Evolutionary conservation across 2,797 vertebrate genomes (phyloP).

Genomic region (Gambusia yucatana): DNA sequence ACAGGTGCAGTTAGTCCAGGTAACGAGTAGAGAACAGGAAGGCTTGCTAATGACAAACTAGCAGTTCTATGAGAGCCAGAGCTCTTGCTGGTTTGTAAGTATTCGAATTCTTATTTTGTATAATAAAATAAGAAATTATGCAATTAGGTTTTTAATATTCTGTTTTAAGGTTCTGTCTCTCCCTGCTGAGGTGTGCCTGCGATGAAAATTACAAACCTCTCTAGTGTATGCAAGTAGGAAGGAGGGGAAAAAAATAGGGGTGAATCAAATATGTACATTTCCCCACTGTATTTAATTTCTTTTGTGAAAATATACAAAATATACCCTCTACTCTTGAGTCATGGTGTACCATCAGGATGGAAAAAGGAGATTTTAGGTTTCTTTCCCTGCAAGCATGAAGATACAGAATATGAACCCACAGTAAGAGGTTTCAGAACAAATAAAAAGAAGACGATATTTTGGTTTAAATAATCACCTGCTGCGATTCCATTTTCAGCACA

Average conservation of each 20-base stretch:
- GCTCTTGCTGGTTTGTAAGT: background rate
- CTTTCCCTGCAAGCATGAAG: background rate
- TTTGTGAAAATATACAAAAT: background rate
- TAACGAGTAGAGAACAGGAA: background rate
- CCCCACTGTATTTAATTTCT: background rate
- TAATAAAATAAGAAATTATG: background rate
- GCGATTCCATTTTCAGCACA: conserved; percentile 56
- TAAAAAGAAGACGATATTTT: conserved; percentile 1
- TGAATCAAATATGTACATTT: background rate
- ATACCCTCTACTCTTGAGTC: background rate
- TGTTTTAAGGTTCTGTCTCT: background rate
- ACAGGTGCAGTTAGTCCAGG: background rate
- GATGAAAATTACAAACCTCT: background rate
- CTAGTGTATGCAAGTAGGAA: background rate
- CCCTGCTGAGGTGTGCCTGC: background rate
- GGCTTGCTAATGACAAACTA: background rate
- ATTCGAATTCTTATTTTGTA: background rate
- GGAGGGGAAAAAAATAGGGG: no score
- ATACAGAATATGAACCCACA: background rate
- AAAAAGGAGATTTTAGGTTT: background rate
- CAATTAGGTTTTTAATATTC: background rate
- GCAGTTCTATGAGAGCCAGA: background rate
- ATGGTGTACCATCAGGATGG: background rate
- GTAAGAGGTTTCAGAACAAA: conserved; percentile 4
- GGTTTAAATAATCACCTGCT: conserved; percentile 49